Evolutionary conservation across 2,797 vertebrate species (phyloP).

Genomic region (Sebastes variabilis): DNA sequence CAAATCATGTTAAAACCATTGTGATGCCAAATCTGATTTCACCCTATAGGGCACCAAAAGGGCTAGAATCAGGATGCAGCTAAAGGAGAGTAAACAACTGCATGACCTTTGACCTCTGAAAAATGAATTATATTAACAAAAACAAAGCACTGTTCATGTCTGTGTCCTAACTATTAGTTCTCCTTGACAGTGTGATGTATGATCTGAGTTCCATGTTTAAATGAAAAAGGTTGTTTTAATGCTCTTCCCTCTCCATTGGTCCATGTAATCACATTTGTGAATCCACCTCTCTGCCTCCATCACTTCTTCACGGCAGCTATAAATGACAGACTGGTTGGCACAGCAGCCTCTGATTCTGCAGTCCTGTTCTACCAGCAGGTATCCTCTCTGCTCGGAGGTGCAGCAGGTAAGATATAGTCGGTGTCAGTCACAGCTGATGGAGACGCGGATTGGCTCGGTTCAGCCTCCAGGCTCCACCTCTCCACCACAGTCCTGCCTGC

Average conservation of each 20-base stretch:
- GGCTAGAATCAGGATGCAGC: not conserved
- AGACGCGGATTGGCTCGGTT: conserved; percentile 67
- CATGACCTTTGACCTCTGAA: not conserved
- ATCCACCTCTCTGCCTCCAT: conserved; percentile 10
- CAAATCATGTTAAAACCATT: too few relatives aligned
- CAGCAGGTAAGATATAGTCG: not conserved
- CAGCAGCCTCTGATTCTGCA: not conserved
- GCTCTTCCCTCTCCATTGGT: not conserved
- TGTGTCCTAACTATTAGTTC: not conserved
- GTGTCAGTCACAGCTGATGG: conserved; percentile 52
- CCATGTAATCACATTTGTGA: not conserved
- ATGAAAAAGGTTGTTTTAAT: not conserved
- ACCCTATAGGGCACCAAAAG: too few relatives aligned
- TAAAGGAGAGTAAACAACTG: not conserved
- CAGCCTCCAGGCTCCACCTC: conserved; percentile 66
- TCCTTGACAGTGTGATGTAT: not conserved
- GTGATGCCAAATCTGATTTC: too few relatives aligned
- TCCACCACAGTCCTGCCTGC: conserved; percentile 42
- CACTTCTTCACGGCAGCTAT: conserved; percentile 29
- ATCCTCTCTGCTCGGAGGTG: not conserved
- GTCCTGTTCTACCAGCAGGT: conserved; percentile 28
- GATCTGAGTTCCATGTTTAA: not conserved
- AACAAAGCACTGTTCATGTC: not conserved
- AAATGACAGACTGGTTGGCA: not conserved
- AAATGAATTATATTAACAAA: not conserved